phyloP scores from a whole-genome alignment of 2,888 invertebrate genomes.

The Eutolmus rufibarbis region DNA sequence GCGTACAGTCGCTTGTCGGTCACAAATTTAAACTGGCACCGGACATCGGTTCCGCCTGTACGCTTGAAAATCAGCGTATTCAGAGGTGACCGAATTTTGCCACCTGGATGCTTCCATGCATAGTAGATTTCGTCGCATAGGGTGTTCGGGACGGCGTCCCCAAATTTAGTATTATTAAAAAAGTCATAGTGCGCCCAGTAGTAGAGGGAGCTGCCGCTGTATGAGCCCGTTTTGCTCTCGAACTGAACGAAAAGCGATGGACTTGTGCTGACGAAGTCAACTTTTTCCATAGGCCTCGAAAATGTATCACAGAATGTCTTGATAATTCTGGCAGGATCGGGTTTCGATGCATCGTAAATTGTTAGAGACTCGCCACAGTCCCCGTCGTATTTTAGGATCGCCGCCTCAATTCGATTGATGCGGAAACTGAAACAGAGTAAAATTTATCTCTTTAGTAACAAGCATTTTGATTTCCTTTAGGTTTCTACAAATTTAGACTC shows the following conservation, averaged over 20 bases:
- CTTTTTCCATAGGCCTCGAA: constrained; percentile 91
- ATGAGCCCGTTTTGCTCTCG: constrained; percentile 91
- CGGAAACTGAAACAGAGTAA: constrained; percentile 71
- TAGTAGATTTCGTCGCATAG: constrained; percentile 88
- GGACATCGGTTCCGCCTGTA: constrained; percentile 76
- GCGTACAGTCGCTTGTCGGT: constrained; percentile 84
- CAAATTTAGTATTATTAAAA: constrained; percentile 88
- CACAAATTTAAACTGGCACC: constrained; percentile 83
- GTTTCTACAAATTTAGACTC: too few relatives aligned
- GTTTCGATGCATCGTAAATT: constrained; percentile 85
- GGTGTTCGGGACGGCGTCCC: constrained; percentile 80
- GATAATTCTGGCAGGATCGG: constrained; percentile 88
- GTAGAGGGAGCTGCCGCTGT: constrained; percentile 91
- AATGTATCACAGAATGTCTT: constrained; percentile 95
- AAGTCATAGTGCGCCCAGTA: constrained; percentile 96
- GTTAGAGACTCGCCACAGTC: constrained; percentile 91
- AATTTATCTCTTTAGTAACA: not conserved
- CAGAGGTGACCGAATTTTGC: constrained; percentile 80
- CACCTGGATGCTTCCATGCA: constrained; percentile 81
- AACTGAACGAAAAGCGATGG: constrained; percentile 87
- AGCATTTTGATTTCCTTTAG: too few relatives aligned
- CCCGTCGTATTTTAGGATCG: constrained; percentile 83
- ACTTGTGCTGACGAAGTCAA: constrained; percentile 88
- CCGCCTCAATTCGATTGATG: constrained; percentile 87
- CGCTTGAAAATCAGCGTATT: constrained; percentile 88